A percentile compares a stretch with the other conserved stretches of the same genome.
Evolutionary conservation across 2,888 invertebrate genomes (phyloP).

Genomic region (Chaetoderma sp.): DNA sequence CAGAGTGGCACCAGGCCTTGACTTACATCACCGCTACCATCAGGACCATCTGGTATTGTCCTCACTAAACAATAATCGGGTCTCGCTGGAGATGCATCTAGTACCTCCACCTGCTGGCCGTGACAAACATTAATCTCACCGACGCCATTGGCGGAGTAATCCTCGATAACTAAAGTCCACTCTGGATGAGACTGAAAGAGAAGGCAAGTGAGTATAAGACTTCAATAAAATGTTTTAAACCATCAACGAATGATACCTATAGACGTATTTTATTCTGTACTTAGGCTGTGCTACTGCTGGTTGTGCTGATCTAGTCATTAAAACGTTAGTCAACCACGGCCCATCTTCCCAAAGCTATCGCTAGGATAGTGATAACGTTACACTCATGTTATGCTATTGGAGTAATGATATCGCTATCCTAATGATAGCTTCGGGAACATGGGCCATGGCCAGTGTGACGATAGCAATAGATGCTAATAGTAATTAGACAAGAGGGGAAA

Average conservation of each 20-base stretch:
- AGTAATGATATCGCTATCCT: no score
- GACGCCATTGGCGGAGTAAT: slow-evolving; percentile 80
- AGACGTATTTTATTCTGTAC: not conserved
- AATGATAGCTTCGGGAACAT: no score
- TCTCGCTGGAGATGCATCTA: slow-evolving; percentile 75
- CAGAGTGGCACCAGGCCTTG: slow-evolving; percentile 69
- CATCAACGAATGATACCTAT: not conserved
- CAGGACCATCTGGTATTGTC: slow-evolving; percentile 50
- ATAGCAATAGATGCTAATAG: no score
- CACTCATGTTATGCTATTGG: no score
- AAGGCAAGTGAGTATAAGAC: slow-evolving; percentile 25
- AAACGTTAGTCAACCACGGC: no score
- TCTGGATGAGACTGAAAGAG: slow-evolving; percentile 44
- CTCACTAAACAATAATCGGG: slow-evolving; percentile 70
- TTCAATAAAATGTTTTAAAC: not conserved
- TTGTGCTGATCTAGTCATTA: no score
- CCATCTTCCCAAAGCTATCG: no score
- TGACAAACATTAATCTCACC: slow-evolving; percentile 87
- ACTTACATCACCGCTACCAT: slow-evolving; percentile 30
- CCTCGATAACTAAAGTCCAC: slow-evolving; percentile 73
- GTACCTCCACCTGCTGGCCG: slow-evolving; percentile 93
- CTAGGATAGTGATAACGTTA: no score
- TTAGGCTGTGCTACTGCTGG: no score
- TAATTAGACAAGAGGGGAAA: no score
- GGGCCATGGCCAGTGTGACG: no score